Base-by-base conservation (phyloP, 2,888 invertebrate genomes). In the Rhingia rostrata region DNA sequence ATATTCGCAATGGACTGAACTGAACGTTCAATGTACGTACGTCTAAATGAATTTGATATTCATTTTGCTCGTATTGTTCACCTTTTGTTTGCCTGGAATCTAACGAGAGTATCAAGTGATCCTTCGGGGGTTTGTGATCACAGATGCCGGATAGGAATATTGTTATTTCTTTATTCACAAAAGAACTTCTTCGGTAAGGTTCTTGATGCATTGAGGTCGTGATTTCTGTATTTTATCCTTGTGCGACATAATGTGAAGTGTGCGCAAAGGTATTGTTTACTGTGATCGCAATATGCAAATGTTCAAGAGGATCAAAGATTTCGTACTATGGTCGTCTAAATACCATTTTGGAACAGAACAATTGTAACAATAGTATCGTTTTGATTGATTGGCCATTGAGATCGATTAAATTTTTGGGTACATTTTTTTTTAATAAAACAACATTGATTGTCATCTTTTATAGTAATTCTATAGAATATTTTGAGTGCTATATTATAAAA, bases 321-420 rank as follows among this genome's bases (percentile, higher is more conserved):
- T 73, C 6, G 22, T 35, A 45, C 0, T 49, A 12, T 22, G 22
- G 22, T 22, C 22, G 22, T 2, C 22, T 49, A 78, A 72, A 61
- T 30, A 77, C 39, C 64, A 69, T 75, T 77, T 81, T 78, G 30
- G 61, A 37, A 37, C 35, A 69, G 58, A 73, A 72, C 82, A 82
- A 78, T 72, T n/a, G 63, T 14, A 58, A 80, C 70, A 84, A 84
- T 80, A 61, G 80, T 84, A 75, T 80, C 79, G 80, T 66, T 84
- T 80, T 84, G 84, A 84, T 84, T 84, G 84, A 84, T 84, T 75
- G 66, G 61, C 75, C 75, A 75, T 84, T 80, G 43, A 84, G 74
- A 80, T 84, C 80, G 64, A 80, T 84, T 84, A 70, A 54, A 12
- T 54, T 67, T 77, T 53, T 72, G n/a, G 32, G 12, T 56, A 32